A percentile compares a stretch with the other conserved stretches of the same genome.
Evolutionary conservation across 2,797 vertebrate genomes (phyloP).

Genomic region (Notolabrus celidotus): DNA sequence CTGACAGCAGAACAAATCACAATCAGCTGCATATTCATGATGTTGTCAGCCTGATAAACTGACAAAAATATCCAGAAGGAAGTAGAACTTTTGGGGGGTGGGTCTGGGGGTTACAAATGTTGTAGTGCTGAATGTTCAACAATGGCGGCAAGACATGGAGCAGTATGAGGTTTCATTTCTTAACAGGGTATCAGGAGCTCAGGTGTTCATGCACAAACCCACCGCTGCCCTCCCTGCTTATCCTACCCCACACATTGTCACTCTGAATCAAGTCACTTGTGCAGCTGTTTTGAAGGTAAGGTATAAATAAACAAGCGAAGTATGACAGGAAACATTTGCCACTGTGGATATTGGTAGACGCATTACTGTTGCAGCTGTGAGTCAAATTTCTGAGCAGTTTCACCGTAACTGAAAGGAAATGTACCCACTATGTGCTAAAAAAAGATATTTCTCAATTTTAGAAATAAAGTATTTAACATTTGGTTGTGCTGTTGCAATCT

Average conservation of each 20-base stretch:
- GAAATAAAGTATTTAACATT: background rate
- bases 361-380: background rate
- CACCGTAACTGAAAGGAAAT: background rate
- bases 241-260: conserved; percentile 7
- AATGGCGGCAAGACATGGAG: background rate
- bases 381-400: background rate
- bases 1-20: background rate
- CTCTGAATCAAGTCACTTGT: conserved; percentile 10
- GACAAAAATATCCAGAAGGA: too few relatives aligned
- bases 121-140: background rate
- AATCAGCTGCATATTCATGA: background rate
- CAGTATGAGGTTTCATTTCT: background rate
- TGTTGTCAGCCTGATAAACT: conserved; percentile 4
- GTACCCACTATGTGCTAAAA: background rate
- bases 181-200: conserved; percentile 2
- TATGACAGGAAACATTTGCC: conserved; percentile 5
- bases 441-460: background rate
- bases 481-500: background rate
- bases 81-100: too few relatives aligned
- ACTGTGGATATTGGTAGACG: background rate
- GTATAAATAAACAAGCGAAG: background rate
- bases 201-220: background rate
- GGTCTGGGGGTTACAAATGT: too few relatives aligned
- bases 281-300: conserved; percentile 6
- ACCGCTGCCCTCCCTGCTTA: background rate